A percentile compares a stretch with the other conserved stretches of the same genome.
Evolutionary conservation across 2,797 vertebrate species (phyloP).

Genomic region (Enteromius thamalakanensis): DNA sequence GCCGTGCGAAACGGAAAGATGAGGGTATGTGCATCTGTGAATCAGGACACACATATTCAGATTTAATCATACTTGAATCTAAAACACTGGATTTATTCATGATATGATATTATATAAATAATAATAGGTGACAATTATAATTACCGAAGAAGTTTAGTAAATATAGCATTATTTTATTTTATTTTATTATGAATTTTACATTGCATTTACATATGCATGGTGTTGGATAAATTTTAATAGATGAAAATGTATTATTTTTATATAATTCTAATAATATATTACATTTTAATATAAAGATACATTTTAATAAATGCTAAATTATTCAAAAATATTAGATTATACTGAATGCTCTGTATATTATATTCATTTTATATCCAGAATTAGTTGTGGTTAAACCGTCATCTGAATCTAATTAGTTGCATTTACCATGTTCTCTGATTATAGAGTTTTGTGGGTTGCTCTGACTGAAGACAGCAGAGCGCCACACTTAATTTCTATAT

Average conservation of each 20-base stretch:
- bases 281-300: neutral
- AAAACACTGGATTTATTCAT: neutral
- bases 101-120: no score
- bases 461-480: no score
- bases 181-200: neutral
- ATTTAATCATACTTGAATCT: slow-evolving; percentile 4
- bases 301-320: no score
- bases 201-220: neutral
- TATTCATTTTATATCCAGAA: neutral
- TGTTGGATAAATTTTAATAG: neutral
- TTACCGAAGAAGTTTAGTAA: no score
- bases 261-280: neutral
- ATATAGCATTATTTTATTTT: neutral
- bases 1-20: slow-evolving; percentile 96
- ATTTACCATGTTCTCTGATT: neutral
- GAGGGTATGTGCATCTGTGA: slow-evolving; percentile 79
- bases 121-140: no score
- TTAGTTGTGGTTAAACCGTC: neutral
- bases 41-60: neutral
- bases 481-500: neutral
- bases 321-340: neutral
- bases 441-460: no score
- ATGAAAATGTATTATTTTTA: neutral
- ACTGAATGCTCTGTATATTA: neutral
- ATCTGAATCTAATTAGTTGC: neutral